Conservation (phyloP, 2,113 vertebrate genomes). For the Trematocara zebra region DNA sequence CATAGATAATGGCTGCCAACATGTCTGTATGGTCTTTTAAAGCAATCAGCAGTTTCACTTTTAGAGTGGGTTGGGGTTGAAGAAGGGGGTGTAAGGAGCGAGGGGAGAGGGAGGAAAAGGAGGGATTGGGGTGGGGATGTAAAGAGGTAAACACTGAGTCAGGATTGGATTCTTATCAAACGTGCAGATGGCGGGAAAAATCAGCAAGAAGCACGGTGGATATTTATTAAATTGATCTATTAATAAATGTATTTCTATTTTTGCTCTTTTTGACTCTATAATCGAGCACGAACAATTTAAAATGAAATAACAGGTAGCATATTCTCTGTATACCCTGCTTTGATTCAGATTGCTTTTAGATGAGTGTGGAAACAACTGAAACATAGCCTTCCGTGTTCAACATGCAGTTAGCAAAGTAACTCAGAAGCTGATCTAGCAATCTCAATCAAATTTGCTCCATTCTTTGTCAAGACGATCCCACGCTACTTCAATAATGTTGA, state of each 20-base stretch:
- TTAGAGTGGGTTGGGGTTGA: conserved; percentile 8
- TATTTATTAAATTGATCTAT: neutral
- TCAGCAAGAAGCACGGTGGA: neutral
- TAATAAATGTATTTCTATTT: neutral
- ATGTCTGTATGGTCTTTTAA: conserved; percentile 60
- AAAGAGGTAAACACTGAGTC: conserved; percentile 41
- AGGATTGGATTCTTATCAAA: conserved; percentile 24
- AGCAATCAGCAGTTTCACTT: conserved; percentile 67
- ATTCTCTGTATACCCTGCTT: neutral
- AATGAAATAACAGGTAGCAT: neutral
- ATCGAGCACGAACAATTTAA: neutral
- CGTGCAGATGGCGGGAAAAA: neutral
- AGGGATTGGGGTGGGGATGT: neutral
- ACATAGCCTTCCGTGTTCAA: neutral
- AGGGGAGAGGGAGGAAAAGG: neutral
- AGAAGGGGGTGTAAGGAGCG: neutral
- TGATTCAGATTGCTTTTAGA: neutral
- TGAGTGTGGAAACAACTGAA: neutral
- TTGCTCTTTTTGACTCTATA: neutral
- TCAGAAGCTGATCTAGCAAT: neutral
- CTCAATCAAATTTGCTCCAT: neutral
- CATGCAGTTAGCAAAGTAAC: neutral
- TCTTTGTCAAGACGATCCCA: neutral
- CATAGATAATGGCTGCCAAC: conserved; percentile 63
- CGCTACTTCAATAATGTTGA: neutral